These are phyloP conservation scores for Aporophyla nigra DNA, from an alignment of 2,888 invertebrate genomes.

Conservation along the genomic window DNA sequence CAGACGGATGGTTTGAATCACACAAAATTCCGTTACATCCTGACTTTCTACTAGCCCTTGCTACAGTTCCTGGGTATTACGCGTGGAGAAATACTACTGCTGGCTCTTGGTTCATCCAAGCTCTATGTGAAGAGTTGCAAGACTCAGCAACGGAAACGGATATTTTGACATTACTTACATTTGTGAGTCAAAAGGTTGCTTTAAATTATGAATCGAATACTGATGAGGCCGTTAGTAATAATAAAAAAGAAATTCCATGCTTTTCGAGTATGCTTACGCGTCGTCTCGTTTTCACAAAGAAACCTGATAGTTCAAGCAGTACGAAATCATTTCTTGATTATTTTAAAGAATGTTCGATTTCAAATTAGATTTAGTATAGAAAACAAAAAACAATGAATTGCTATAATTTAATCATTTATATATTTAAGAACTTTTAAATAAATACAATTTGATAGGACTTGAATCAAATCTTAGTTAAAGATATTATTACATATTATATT, in stretches of 20 bases:
- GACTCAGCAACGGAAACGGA: constrained; percentile 94
- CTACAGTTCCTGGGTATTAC: constrained; percentile 98
- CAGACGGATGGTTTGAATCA: constrained; percentile 93
- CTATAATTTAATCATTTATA: background rate
- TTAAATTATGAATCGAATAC: constrained; percentile 97
- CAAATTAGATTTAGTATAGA: background rate
- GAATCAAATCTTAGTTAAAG: background rate
- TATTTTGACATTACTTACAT: constrained; percentile 96
- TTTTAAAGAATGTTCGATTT: constrained; percentile 12
- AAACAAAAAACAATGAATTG: no score
- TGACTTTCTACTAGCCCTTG: constrained; percentile 98
- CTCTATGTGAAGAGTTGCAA: constrained; percentile 95
- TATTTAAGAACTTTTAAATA: background rate
- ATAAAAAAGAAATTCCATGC: constrained; percentile 98
- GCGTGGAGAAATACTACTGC: constrained; percentile 98
- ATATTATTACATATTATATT: background rate
- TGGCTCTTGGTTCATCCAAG: constrained; percentile 99
- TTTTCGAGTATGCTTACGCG: constrained; percentile 97
- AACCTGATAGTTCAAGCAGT: constrained; percentile 51
- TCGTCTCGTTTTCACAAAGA: constrained; percentile 93
- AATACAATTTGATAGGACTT: background rate
- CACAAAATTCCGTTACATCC: constrained; percentile 97
- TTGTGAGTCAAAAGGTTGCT: constrained; percentile 96
- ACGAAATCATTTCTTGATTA: constrained; percentile 13
- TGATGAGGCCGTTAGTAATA: constrained; percentile 93